Evolutionary conservation across 53 echinoderm and acorn worm species (phyloP).

Genomic region (Hippasteria phrygiana): DNA sequence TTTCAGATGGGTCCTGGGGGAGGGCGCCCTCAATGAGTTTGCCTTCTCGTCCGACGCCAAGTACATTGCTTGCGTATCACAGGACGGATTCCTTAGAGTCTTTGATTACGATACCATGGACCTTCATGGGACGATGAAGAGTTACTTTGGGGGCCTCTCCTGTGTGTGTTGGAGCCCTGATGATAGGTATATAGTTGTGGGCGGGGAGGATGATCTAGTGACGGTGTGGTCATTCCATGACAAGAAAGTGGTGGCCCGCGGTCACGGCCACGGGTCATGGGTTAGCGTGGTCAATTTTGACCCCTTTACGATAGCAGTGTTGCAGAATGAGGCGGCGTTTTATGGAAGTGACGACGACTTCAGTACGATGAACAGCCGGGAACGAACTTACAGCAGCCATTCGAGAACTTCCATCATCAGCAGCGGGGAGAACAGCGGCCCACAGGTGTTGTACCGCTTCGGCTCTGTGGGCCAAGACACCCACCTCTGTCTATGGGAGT

Average conservation of each 20-base stretch:
- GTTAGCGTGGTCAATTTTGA: constrained; percentile 95
- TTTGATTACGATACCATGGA: constrained; percentile 98
- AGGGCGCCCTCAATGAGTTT: constrained; percentile 96
- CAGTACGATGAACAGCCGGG: constrained; percentile 69
- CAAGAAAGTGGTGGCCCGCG: constrained; percentile 87
- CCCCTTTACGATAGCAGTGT: constrained; percentile 83
- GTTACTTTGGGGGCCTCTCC: constrained; percentile 95
- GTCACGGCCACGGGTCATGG: constrained; percentile 94
- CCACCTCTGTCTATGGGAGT: constrained; percentile 97
- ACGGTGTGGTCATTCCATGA: constrained; percentile 95
- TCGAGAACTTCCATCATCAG: constrained; percentile 90
- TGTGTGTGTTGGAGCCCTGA: constrained; percentile 99
- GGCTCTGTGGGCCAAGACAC: constrained; percentile 99
- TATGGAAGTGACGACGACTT: constrained; percentile 98
- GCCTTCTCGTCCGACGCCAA: constrained; percentile 89
- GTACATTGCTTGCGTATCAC: constrained; percentile 91
- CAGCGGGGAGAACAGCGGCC: constrained; percentile 70
- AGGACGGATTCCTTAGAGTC: constrained; percentile 95
- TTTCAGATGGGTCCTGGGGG: constrained; percentile 94
- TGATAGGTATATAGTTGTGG: constrained; percentile 90
- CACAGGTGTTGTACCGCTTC: constrained; percentile 91
- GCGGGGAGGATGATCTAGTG: constrained; percentile 96
- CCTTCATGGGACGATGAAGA: constrained; percentile 95
- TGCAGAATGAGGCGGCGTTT: constrained; percentile 80
- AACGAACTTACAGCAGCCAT: constrained; percentile 90